phyloP scores from a whole-genome alignment of 2,888 invertebrate species.

The Chymomyza caudatula region DNA sequence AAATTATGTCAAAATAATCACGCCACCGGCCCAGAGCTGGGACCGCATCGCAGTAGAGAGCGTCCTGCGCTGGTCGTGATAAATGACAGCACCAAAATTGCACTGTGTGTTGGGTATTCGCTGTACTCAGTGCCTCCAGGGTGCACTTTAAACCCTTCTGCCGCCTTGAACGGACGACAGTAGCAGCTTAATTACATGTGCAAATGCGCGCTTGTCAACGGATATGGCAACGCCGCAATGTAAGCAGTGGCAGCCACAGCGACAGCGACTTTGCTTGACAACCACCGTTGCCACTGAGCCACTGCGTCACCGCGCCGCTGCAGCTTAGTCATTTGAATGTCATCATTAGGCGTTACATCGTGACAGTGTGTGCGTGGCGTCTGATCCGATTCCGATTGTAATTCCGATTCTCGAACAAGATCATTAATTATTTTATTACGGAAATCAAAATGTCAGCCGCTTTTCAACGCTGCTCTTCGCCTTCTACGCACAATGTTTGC shows the following conservation, averaged over 20 bases:
- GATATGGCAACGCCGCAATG: constrained; percentile 11
- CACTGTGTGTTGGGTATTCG: background rate
- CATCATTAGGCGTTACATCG: constrained; percentile 57
- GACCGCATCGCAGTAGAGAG: background rate
- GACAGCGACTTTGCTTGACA: background rate
- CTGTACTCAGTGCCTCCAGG: constrained; percentile 26
- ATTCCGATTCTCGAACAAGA: constrained; percentile 29
- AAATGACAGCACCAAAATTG: background rate
- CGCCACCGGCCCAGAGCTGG: constrained; percentile 35
- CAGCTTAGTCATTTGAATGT: constrained; percentile 58
- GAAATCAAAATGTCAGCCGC: constrained; percentile 72
- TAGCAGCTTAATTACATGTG: constrained; percentile 38
- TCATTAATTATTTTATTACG: constrained; percentile 74
- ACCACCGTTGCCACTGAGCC: too few species aligned
- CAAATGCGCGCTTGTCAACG: constrained; percentile 19
- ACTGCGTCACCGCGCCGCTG: too few species aligned
- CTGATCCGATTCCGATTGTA: constrained; percentile 58
- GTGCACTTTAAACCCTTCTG: constrained; percentile 44
- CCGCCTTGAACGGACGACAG: background rate
- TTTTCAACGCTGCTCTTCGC: constrained; percentile 54
- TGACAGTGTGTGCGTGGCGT: constrained; percentile 21
- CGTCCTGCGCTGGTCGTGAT: background rate
- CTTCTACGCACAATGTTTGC: constrained; percentile 53
- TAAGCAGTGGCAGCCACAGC: constrained; percentile 12
- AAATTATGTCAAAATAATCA: constrained; percentile 74